Base-by-base conservation (phyloP, 2,797 vertebrate genomes). In the Hapalemur alaotrensis region DNA sequence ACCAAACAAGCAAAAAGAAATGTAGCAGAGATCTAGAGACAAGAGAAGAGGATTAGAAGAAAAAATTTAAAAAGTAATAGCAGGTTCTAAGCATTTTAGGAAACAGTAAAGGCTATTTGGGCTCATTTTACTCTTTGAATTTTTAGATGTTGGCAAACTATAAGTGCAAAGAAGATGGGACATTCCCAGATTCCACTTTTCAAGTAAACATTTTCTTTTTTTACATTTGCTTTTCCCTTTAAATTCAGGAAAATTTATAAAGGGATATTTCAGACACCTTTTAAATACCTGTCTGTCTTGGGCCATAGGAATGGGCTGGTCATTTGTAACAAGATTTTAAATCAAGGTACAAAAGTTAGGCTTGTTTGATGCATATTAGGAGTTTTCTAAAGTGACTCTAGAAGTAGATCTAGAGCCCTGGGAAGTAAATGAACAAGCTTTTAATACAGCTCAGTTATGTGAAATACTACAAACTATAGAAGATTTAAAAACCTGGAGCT, bases 401-500 rank as follows among this genome's bases (percentile, higher is more conserved):
- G 80, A 92, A 96, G 52, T 78, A 76, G 61, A 95, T 73, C 22
- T 61, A 43, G 65, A 89, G 88, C 43, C 73, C 13, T 12, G 63
- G 9, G 25, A 90, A 67, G 69, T 35, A 81, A 80, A 72, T 50
- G 81, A 97, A 97, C 46, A 95, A 85, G 91, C 69, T 96, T 98
- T 98, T 98, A 98, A 98, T 98, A 76, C 15, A 93, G 93, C 80
- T 96, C 81, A 87, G 32, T 95, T 92, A 61, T 98, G 97, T 87
- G 97, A 98, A 98, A 98, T 92, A 88, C 83, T 92, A 95, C 96
- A 97, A 86, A 97, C 81, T 95, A 97, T 85, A 97, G 98, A 92
- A 96, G 72, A 93, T 43, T 95, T 98, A 97, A 92, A 98, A 98
- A 98, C 96, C 93, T 96, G 97, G 97, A 98, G 95, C 94, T 98